These are phyloP conservation scores for Lucifuga dentata DNA, from an alignment of 2,113 vertebrate genomes.

Conservation along the genomic window DNA sequence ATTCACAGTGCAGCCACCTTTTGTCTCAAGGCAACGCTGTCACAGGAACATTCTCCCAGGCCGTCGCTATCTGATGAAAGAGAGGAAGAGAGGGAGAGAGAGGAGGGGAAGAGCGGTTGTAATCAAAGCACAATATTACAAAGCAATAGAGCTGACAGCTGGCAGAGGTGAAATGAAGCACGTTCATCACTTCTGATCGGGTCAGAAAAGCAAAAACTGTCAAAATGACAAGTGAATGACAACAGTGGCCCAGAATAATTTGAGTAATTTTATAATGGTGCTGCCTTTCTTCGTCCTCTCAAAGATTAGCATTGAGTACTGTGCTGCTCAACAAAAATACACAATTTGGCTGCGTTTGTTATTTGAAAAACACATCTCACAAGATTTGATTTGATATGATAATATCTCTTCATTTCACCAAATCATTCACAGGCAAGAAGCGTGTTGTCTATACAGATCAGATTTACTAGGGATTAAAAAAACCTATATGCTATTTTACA, in stretches of 20 bases:
- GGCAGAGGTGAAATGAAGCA: constrained; percentile 30
- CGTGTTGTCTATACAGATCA: background rate
- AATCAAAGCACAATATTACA: constrained; percentile 69
- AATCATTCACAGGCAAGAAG: background rate
- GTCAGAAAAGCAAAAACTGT: constrained; percentile 32
- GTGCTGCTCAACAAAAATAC: background rate
- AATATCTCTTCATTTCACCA: background rate
- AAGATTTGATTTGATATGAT: background rate
- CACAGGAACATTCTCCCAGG: constrained; percentile 90
- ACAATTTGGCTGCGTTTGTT: constrained; percentile 3
- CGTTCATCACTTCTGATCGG: constrained; percentile 32
- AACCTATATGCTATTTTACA: background rate
- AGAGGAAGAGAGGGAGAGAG: constrained; percentile 52
- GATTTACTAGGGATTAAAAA: no score
- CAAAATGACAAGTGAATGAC: constrained; percentile 43
- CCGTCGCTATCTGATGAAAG: constrained; percentile 90
- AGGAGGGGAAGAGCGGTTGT: constrained; percentile 1
- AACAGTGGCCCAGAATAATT: constrained; percentile 41
- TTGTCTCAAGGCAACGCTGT: constrained; percentile 96
- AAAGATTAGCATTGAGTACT: background rate
- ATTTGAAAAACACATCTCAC: background rate
- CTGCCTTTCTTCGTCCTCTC: background rate
- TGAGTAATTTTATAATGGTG: constrained; percentile 17
- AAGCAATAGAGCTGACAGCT: constrained; percentile 51
- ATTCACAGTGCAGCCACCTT: constrained; percentile 91